Percentiles rank a stretch among this genome's conserved stretches.
phyloP scores from a whole-genome alignment of 2,888 invertebrate species.

The Synergus gifuensis region DNA sequence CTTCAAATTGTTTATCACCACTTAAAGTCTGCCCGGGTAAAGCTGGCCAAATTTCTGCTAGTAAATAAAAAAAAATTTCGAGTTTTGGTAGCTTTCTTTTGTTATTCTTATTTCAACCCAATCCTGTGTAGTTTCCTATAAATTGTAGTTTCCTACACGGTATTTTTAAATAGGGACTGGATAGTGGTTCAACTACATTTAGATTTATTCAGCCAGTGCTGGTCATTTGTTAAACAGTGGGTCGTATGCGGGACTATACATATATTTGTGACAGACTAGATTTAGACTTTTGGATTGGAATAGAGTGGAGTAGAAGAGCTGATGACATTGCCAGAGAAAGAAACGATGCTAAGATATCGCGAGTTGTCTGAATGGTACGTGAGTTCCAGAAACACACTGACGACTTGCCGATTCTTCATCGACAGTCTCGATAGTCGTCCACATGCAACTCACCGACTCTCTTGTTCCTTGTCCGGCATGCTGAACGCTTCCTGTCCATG shows the following conservation, averaged over 20 bases:
- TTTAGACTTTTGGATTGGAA: not conserved
- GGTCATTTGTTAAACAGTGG: not conserved
- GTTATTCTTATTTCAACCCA: no score
- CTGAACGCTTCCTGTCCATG: constrained; percentile 60
- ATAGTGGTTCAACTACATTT: no score
- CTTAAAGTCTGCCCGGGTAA: no score
- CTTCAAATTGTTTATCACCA: no score
- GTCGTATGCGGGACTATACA: not conserved
- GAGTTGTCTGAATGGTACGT: constrained; percentile 61
- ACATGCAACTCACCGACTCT: constrained; percentile 46
- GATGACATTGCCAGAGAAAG: constrained; percentile 10
- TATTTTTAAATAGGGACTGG: no score
- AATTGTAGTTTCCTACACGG: no score
- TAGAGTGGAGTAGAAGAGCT: constrained; percentile 3
- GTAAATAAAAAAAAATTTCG: no score
- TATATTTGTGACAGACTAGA: not conserved
- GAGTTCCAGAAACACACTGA: constrained; percentile 74
- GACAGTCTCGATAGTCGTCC: constrained; percentile 43
- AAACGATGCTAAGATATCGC: constrained; percentile 32
- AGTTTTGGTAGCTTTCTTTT: no score
- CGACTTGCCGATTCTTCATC: constrained; percentile 64
- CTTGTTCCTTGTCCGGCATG: constrained; percentile 58
- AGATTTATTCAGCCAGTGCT: not conserved
- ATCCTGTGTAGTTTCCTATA: no score
- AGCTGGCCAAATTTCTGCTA: no score